Base-by-base conservation (phyloP, 2,797 vertebrate species). In the Pteropus rufus region DNA sequence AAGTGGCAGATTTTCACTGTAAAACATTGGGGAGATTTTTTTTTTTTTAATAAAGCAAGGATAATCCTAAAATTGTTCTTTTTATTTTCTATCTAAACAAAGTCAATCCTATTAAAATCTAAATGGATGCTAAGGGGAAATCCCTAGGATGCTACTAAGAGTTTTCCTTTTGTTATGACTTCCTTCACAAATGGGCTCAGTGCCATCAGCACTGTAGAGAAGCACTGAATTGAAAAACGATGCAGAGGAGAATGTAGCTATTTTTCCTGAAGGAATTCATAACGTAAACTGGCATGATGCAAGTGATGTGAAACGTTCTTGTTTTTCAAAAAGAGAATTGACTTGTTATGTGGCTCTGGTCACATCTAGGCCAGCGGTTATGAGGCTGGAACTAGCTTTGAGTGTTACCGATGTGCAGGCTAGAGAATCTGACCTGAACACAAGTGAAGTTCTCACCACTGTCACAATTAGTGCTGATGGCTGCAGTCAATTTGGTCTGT, bases 61-160 rank as follows among this genome's bases (percentile, higher is more conserved):
- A 60, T 92, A 81, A 95, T 82, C 82, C 82, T 92, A 69, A 92
- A 77, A 84, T 80, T 82, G 16, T 85, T 90, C 82, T 87, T 90
- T 86, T 58, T 86, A 93, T 65, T 87, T 84, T 92, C 85, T 93
- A 62, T 88, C 56, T 95, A 65, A 96, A 97, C 94, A 91, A 96
- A 96, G 92, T 86, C 88, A 94, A 73, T 95, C 46, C 85, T 93
- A 94, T 97, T 97, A 97, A 95, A 94, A 93, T 88, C 84, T 83
- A 95, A 97, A 69, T 91, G 76, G 64, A 95, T 73, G 73, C 36
- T 93, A 64, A 94, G 82, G 82, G 97, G 92, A 96, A 95, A 95
- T 92, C 72, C 93, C 87, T 89, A 90, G 84, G 90, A 91, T 82
- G 56, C 77, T 89, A 65, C 73, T 69, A 62, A 79, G 91, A 83